Evolutionary conservation across 2,797 vertebrate species (phyloP).

Genomic region (Helarctos malayanus): DNA sequence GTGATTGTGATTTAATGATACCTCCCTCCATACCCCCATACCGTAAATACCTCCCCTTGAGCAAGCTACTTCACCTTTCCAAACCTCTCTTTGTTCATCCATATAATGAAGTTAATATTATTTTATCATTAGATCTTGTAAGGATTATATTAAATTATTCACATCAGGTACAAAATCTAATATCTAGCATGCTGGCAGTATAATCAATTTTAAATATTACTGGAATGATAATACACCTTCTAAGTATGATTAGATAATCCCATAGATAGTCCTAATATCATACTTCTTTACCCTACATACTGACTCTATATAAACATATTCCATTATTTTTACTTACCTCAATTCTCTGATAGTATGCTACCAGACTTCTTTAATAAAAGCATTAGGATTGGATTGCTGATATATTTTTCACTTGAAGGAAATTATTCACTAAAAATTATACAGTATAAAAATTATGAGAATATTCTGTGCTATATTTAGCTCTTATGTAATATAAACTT

Average conservation of each 20-base stretch:
- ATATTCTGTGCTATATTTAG: conserved; percentile 23
- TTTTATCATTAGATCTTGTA: background rate
- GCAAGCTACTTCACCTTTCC: background rate
- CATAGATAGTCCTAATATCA: background rate
- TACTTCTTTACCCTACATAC: background rate
- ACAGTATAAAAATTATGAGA: conserved; percentile 62
- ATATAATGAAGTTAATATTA: background rate
- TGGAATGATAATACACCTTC: conserved; percentile 12
- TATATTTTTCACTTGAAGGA: conserved; percentile 73
- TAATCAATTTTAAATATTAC: conserved; percentile 1
- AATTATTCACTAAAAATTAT: conserved; percentile 53
- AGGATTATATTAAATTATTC: background rate
- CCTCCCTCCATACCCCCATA: background rate
- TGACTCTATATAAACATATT: background rate
- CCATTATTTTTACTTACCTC: background rate
- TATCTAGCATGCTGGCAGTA: background rate
- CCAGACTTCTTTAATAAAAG: conserved; percentile 64
- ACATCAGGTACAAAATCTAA: background rate
- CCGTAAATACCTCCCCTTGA: background rate
- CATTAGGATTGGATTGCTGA: conserved; percentile 60
- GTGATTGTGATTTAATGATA: background rate
- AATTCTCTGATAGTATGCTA: background rate
- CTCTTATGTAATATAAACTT: conserved; percentile 65
- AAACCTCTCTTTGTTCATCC: background rate
- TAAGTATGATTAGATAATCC: conserved; percentile 30